Base-by-base conservation (phyloP, 2,888 invertebrate species). In the Pediacus dermestoides region DNA sequence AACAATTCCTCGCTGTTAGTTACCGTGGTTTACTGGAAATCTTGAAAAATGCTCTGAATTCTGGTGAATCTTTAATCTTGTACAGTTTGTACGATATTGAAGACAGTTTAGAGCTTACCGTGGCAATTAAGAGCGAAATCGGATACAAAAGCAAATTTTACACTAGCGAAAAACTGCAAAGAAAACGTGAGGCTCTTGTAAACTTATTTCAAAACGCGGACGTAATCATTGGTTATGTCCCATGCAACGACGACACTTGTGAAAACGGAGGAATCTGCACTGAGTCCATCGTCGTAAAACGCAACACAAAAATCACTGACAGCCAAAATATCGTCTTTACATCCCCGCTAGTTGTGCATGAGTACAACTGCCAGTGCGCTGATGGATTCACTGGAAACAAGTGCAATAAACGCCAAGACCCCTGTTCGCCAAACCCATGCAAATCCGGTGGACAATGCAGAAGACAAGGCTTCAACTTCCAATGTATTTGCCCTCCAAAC, bases 371-470 rank as follows among this genome's bases (percentile, higher is more conserved):
- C 63, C 80, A 82, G 47, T 93, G 93, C 61, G 77, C 81, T 0
- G 85, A 87, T 45, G 89, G 90, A 26, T 93, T 87, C 61, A 86
- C 84, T 8, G 93, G 93, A 1, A 74, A 75, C 1, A 79, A 81
- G 42, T 93, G 93, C 66, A 87, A 88, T 58, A 83, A 84, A 57
- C 77, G 88, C 4, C 89, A 90, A 71, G 91, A 93, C 71, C 95
- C 95, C 0, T 92, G 93, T 61, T 77, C 84, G 13, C 89, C 90
- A 1, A 90, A 86, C 64, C 94, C 93, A 2, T 96, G 96, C 63
- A 78, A 82, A 49, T 78, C 80, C 54, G 88, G 87, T 42, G 91
- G 88, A 0, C 82, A 84, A 51, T 96, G 95, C 62, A 77, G 87
- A 30, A 80, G 88, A 43, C 81, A 87, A 69, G 88, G 87, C 0